These are phyloP conservation scores for Oxyruncus cristatus DNA, from an alignment of 2,113 vertebrate species.

Conservation along the genomic window DNA sequence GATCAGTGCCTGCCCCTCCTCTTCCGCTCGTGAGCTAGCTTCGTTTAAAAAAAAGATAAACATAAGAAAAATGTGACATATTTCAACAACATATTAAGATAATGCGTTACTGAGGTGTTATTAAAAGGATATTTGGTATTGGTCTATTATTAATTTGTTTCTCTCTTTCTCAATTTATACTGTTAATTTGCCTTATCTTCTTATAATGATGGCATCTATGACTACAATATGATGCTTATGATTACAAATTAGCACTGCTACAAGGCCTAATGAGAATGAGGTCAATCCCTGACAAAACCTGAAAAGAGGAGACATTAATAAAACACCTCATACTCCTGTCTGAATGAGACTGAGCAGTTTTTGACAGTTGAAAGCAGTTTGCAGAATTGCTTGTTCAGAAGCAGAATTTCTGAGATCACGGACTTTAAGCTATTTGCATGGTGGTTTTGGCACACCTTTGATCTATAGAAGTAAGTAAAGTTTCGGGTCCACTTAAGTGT, in stretches of 20 bases:
- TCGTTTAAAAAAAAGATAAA: background rate
- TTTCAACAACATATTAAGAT: background rate
- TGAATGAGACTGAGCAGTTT: background rate
- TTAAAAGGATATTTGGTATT: background rate
- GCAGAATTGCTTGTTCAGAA: background rate
- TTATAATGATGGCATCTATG: background rate
- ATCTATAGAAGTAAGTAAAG: background rate
- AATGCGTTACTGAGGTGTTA: background rate
- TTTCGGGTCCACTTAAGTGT: background rate
- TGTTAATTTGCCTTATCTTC: background rate
- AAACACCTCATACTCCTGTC: background rate
- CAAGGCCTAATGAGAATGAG: background rate
- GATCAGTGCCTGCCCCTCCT: background rate
- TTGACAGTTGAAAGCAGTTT: background rate
- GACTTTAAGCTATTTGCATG: background rate
- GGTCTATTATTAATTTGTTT: background rate
- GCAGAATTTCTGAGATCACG: background rate
- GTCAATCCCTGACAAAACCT: background rate
- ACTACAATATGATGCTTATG: background rate
- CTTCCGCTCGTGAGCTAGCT: background rate
- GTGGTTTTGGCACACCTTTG: background rate
- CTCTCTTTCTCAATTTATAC: background rate
- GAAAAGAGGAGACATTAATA: background rate
- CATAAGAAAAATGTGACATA: background rate
- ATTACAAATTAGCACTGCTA: background rate